These are phyloP conservation scores for Nephrotoma guestfalica DNA, from an alignment of 2,888 invertebrate species.

Conservation along the genomic window DNA sequence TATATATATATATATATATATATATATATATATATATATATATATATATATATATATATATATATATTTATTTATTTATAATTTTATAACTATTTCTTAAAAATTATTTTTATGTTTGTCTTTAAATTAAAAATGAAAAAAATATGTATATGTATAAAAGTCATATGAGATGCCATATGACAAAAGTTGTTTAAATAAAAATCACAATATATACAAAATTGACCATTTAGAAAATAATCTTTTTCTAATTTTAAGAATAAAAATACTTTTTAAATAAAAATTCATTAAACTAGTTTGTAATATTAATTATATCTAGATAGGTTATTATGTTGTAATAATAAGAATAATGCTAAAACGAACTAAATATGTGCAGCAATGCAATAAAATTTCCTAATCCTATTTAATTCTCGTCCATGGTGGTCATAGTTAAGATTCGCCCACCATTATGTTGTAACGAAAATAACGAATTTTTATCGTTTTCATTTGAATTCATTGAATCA, in stretches of 20 bases:
- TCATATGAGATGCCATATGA: background rate
- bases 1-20: background rate
- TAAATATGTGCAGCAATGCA: background rate
- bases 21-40: background rate
- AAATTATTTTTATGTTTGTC: background rate
- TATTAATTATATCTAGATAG: background rate
- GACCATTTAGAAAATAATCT: background rate
- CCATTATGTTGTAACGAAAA: background rate
- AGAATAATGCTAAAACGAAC: background rate
- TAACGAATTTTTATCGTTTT: background rate
- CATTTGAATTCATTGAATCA: background rate
- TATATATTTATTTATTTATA: background rate
- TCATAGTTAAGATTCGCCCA: background rate
- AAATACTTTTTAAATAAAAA: background rate
- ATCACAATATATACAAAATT: background rate
- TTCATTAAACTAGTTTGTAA: background rate
- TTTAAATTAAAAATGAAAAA: background rate
- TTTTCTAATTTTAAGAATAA: background rate
- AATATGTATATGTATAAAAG: background rate
- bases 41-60: too few relatives aligned
- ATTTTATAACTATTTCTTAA: background rate
- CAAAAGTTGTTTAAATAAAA: background rate
- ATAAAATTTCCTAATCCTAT: background rate
- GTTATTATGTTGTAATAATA: background rate
- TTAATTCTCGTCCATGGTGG: background rate